Conservation (phyloP, 2,888 invertebrate genomes). For the Dryomyza anilis region DNA sequence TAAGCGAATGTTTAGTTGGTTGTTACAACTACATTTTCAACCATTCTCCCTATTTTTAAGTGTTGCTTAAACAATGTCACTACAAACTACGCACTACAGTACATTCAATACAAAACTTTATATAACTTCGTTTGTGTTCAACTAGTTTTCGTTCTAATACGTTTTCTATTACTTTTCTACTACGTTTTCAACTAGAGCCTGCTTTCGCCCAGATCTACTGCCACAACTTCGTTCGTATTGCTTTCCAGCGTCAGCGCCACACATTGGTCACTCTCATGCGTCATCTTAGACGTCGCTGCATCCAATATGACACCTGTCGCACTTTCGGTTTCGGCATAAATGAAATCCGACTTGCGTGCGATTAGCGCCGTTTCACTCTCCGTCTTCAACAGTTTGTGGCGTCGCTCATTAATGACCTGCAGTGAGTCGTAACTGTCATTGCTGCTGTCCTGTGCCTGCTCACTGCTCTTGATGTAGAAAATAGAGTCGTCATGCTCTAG, state of each 20-base stretch:
- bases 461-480: slow-evolving; percentile 49
- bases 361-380: slow-evolving; percentile 56
- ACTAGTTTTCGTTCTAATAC: background rate
- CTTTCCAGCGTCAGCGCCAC: background rate
- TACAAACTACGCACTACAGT: slow-evolving; percentile 9
- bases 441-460: slow-evolving; percentile 36
- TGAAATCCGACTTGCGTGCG: slow-evolving; percentile 42
- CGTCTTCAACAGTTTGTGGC: slow-evolving; percentile 55
- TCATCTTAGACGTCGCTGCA: background rate
- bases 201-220: background rate
- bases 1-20: too few relatives aligned
- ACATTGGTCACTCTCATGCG: background rate
- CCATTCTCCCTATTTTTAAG: background rate
- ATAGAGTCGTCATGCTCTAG: slow-evolving; percentile 57
- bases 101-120: slow-evolving; percentile 14
- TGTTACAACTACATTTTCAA: too few relatives aligned
- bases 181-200: slow-evolving; percentile 6
- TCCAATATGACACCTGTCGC: too few relatives aligned
- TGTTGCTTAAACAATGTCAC: background rate
- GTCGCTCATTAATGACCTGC: slow-evolving; percentile 58
- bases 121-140: background rate
- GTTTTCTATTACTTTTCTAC: background rate
- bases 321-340: background rate
- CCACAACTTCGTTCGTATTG: background rate
- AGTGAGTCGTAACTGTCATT: slow-evolving; percentile 57